phyloP scores from a whole-genome alignment of 2,888 invertebrate genomes.

The Cataglyphis livida region DNA sequence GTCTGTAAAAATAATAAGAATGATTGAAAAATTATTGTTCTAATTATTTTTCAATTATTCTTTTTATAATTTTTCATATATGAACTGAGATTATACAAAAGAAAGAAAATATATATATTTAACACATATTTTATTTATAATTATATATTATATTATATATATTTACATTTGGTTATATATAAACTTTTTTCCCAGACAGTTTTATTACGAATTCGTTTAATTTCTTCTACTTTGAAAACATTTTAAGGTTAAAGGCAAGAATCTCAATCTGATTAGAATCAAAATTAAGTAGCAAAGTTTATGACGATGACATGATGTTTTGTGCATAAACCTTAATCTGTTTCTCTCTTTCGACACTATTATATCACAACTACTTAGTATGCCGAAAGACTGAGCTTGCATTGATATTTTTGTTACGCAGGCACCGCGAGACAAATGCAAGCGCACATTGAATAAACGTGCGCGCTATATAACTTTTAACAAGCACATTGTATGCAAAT shows the following conservation, averaged over 20 bases:
- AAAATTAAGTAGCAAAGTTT: not conserved
- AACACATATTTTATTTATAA: not conserved
- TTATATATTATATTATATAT: not conserved
- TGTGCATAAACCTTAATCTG: not conserved
- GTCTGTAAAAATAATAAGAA: too few species aligned
- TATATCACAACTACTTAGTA: constrained; percentile 29
- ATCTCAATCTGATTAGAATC: not conserved
- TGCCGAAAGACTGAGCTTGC: constrained; percentile 12
- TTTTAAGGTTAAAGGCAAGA: not conserved
- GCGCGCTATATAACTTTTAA: constrained; percentile 32
- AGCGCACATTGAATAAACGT: not conserved
- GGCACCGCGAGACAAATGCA: constrained; percentile 14
- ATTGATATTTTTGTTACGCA: constrained; percentile 34
- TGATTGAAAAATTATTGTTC: too few species aligned
- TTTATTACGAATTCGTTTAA: not conserved
- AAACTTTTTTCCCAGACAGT: not conserved
- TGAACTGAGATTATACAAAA: not conserved
- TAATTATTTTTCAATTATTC: too few species aligned
- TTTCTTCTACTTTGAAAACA: not conserved
- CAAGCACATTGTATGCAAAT: constrained; percentile 52
- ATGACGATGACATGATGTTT: not conserved
- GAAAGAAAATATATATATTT: not conserved
- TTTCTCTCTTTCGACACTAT: not conserved
- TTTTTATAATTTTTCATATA: not conserved
- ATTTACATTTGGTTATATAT: not conserved